These are phyloP conservation scores for Horisme vitalbata DNA, from an alignment of 2,888 invertebrate species.

Conservation along the genomic window DNA sequence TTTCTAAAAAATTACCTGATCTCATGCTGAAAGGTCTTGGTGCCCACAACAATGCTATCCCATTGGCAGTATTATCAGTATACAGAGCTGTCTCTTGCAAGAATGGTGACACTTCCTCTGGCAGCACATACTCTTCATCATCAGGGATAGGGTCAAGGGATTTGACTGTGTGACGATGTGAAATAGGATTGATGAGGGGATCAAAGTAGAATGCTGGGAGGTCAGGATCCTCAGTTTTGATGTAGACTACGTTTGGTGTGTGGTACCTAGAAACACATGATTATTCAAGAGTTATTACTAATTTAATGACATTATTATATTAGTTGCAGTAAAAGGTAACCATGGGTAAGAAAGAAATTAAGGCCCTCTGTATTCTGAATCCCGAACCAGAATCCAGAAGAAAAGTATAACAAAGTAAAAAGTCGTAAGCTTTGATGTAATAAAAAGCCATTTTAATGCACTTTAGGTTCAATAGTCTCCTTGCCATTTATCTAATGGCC, in stretches of 20 bases:
- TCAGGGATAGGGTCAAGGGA: slow-evolving; percentile 93
- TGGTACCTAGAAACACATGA: slow-evolving; percentile 95
- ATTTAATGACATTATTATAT: too few species aligned
- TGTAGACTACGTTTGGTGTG: slow-evolving; percentile 99
- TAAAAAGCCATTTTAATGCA: too few species aligned
- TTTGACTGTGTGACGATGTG: slow-evolving; percentile 95
- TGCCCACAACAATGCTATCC: slow-evolving; percentile 98
- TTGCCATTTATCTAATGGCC: too few species aligned
- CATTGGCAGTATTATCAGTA: slow-evolving; percentile 99
- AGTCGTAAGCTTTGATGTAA: too few species aligned
- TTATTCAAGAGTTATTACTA: too few species aligned
- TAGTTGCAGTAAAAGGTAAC: too few species aligned
- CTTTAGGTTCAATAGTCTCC: too few species aligned
- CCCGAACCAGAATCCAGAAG: too few species aligned
- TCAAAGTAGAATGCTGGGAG: slow-evolving; percentile 99
- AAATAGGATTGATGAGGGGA: slow-evolving; percentile 99
- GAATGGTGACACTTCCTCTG: slow-evolving; percentile 95
- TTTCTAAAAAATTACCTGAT: slow-evolving; percentile 83
- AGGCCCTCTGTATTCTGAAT: too few species aligned
- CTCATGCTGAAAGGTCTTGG: slow-evolving; percentile 98
- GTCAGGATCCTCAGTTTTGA: slow-evolving; percentile 99
- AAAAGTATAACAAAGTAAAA: too few species aligned
- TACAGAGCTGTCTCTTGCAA: slow-evolving; percentile 97
- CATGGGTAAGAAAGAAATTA: too few species aligned
- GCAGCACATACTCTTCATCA: slow-evolving; percentile 96